Conservation (phyloP, 2,797 vertebrate genomes). For the Clarias fuscus region DNA sequence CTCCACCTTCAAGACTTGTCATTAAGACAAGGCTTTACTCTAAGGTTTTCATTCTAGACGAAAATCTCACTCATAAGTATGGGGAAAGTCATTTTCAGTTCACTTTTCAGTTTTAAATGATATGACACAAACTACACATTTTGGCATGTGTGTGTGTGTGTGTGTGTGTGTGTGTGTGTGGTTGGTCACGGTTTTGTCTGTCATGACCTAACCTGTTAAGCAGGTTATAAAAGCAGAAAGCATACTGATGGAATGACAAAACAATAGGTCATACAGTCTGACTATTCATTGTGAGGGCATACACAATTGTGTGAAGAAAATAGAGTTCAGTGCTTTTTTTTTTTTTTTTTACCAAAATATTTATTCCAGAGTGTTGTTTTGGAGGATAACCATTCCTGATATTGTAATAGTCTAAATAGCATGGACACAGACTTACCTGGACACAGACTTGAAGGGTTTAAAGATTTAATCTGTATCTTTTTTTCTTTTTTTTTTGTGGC, state of each 20-base stretch:
- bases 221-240: constrained; percentile 8
- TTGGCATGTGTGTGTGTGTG: neutral
- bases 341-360: neutral
- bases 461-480: neutral
- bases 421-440: constrained; percentile 1
- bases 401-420: neutral
- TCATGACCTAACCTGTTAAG: constrained; percentile 17
- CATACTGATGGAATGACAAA: neutral
- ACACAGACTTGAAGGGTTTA: neutral
- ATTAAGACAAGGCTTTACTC: neutral
- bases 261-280: neutral
- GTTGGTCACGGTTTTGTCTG: neutral
- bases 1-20: neutral
- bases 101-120: neutral
- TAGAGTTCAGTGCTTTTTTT: neutral
- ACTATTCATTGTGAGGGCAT: neutral
- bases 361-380: too few relatives aligned
- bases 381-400: neutral
- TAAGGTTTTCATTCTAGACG: neutral
- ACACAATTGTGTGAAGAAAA: neutral
- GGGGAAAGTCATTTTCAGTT: neutral
- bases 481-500: neutral
- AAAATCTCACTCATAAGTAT: neutral
- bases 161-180: constrained; percentile 2
- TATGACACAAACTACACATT: neutral